Evolutionary conservation across 2,888 invertebrate species (phyloP).

Genomic region (Rosalia funebris): DNA sequence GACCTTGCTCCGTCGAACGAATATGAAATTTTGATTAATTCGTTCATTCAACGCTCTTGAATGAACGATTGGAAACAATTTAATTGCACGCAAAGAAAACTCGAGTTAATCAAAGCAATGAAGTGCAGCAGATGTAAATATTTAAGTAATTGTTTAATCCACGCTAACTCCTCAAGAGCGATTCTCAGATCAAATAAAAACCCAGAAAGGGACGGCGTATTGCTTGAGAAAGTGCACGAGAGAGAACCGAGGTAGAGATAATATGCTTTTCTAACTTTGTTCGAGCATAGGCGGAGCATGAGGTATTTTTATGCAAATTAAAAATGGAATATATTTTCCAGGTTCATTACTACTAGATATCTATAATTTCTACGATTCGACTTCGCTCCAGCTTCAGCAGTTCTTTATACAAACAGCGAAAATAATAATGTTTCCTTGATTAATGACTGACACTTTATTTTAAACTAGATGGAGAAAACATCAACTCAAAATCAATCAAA

Average conservation of each 20-base stretch:
- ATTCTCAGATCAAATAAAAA: constrained; percentile 20
- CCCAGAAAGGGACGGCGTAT: constrained; percentile 29
- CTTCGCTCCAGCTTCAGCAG: too few species aligned
- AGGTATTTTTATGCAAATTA: too few species aligned
- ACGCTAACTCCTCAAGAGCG: constrained; percentile 20
- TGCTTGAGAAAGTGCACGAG: constrained; percentile 32
- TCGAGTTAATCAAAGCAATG: constrained; percentile 38
- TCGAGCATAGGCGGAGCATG: constrained; percentile 12
- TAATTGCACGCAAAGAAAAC: constrained; percentile 35
- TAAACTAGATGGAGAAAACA: too few species aligned
- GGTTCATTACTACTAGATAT: too few species aligned
- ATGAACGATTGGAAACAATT: constrained; percentile 25
- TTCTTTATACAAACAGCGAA: too few species aligned
- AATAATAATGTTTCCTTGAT: too few species aligned
- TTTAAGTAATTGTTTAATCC: constrained; percentile 46
- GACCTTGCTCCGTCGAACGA: neutral
- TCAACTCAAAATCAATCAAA: too few species aligned
- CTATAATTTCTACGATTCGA: too few species aligned
- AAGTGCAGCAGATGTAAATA: constrained; percentile 42
- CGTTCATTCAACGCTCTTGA: neutral
- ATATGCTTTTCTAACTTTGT: constrained; percentile 53
- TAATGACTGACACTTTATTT: too few species aligned
- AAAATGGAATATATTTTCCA: too few species aligned
- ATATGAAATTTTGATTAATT: constrained; percentile 5
- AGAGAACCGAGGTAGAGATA: constrained; percentile 40